Conservation (phyloP, 2,113 vertebrate species). For the Atlantisia rogersi region DNA sequence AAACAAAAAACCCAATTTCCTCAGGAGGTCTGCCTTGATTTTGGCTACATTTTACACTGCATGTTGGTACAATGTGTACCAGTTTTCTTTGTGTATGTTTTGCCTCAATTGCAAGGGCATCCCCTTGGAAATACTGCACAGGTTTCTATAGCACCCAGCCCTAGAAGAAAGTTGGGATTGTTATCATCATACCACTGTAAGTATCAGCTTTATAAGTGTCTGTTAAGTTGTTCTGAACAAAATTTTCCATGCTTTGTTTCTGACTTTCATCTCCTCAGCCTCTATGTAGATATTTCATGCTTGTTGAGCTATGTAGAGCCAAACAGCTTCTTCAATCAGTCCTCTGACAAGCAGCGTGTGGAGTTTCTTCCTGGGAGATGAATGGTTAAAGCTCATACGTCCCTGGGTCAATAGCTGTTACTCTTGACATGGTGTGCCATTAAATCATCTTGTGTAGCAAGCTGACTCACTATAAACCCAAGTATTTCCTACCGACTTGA, state of each 20-base stretch:
- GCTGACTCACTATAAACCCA: background rate
- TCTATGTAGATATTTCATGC: fast-evolving
- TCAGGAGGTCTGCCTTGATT: background rate
- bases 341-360: background rate
- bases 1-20: background rate
- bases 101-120: background rate
- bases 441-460: background rate
- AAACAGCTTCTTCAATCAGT: background rate
- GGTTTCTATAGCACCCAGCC: background rate
- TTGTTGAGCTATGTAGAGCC: background rate
- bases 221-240: background rate
- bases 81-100: background rate
- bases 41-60: background rate
- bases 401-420: background rate
- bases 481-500: background rate
- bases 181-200: background rate
- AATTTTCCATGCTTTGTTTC: background rate
- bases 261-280: background rate
- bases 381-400: background rate
- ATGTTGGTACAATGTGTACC: background rate
- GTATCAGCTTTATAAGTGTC: background rate
- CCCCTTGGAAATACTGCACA: background rate
- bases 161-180: background rate
- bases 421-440: background rate
- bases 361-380: background rate